A percentile compares a stretch with the other conserved stretches of the same genome.
Evolutionary conservation across 2,113 vertebrate species (phyloP).

Genomic region (Heteronetta atricapilla): DNA sequence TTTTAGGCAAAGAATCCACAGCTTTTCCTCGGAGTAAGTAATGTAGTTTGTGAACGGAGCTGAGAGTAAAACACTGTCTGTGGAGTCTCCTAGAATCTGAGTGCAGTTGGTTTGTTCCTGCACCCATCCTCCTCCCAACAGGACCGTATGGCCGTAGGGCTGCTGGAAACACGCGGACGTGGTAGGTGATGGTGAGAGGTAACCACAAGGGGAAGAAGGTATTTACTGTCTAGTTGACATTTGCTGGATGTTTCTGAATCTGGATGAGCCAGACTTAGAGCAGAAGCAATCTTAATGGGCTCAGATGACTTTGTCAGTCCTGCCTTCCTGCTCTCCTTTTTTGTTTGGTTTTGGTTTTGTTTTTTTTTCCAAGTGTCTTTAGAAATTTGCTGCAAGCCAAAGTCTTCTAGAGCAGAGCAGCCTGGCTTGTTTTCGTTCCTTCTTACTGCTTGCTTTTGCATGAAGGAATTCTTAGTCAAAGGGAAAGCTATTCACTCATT

Average conservation of each 20-base stretch:
- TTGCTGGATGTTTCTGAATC: fast-evolving
- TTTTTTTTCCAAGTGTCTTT: no score
- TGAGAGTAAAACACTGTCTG: fast-evolving
- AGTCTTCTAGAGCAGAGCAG: background rate
- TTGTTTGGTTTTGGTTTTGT: no score
- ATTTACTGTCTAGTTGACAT: no score
- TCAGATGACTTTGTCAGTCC: background rate
- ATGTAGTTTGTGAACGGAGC: background rate
- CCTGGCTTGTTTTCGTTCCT: background rate
- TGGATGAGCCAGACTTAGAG: background rate
- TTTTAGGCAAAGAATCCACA: background rate
- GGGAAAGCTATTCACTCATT: background rate
- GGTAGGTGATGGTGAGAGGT: background rate
- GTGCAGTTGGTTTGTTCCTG: background rate
- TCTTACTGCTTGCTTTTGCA: background rate
- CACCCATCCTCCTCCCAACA: background rate
- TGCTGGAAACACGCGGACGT: fast-evolving
- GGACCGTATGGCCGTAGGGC: fast-evolving
- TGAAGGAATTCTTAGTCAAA: no score
- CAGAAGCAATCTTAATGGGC: fast-evolving
- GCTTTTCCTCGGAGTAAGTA: background rate
- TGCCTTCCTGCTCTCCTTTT: background rate
- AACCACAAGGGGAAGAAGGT: background rate
- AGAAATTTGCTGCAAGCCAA: background rate
- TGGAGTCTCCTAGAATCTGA: background rate